These are phyloP conservation scores for Trichoplusia ni DNA, from an alignment of 1,140 invertebrate species.

Conservation along the genomic window DNA sequence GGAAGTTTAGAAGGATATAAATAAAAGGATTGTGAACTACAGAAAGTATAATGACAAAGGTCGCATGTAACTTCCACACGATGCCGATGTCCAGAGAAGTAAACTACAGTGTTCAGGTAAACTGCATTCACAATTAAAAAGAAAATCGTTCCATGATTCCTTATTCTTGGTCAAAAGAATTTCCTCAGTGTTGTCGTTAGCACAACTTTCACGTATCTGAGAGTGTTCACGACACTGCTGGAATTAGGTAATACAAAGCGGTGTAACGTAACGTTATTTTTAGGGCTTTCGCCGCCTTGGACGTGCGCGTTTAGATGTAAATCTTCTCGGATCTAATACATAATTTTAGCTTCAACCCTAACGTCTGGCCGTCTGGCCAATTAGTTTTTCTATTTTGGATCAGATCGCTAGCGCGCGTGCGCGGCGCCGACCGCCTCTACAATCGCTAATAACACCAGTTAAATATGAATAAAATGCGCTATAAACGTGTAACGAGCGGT, in stretches of 20 bases:
- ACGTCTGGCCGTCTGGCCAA: constrained; percentile 67
- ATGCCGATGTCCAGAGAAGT: too few species aligned
- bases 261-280: constrained; percentile 37
- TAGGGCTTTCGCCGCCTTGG: constrained; percentile 44
- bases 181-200: too few species aligned
- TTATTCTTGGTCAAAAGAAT: too few species aligned
- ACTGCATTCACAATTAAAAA: too few species aligned
- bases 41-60: too few species aligned
- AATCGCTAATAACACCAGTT: constrained; percentile 22
- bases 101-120: too few species aligned
- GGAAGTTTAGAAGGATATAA: too few species aligned
- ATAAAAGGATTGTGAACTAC: too few species aligned
- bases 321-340: constrained; percentile 37
- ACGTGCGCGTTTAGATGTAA: constrained; percentile 38
- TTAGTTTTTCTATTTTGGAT: constrained; percentile 71
- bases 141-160: too few species aligned
- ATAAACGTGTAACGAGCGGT: constrained; percentile 25
- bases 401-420: constrained; percentile 38
- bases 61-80: too few species aligned
- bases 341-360: constrained; percentile 61
- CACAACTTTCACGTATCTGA: too few species aligned
- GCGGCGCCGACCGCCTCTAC: constrained; percentile 28
- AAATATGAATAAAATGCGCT: constrained; percentile 40
- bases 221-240: neutral
- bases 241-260: constrained; percentile 9